phyloP scores from a whole-genome alignment of 92 coral and sea anemone species.

The Phenganax subtilis region DNA sequence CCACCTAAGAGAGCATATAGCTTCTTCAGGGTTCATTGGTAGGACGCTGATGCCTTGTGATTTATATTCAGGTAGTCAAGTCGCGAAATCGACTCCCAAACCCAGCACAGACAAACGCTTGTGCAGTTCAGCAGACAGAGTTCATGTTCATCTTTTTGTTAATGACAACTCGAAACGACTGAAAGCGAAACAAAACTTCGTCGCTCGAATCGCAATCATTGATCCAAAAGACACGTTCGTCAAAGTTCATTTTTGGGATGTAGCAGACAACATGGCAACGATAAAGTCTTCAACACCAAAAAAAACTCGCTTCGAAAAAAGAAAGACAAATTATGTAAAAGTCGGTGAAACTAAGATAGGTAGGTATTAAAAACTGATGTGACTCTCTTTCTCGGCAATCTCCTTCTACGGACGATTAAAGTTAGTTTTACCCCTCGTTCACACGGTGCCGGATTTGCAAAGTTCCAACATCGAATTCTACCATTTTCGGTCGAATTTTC shows the following conservation, averaged over 20 bases:
- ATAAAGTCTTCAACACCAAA: constrained; percentile 21
- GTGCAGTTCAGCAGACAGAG: constrained; percentile 23
- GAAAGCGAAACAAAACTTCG: constrained; percentile 15
- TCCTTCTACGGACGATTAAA: background rate
- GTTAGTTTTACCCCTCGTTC: background rate
- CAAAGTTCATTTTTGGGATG: constrained; percentile 32
- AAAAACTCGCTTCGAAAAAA: constrained; percentile 16
- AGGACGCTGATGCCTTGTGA: background rate
- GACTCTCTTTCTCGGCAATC: background rate
- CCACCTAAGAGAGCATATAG: too few species aligned
- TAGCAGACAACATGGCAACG: background rate
- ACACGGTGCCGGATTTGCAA: background rate
- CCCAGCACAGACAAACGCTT: background rate
- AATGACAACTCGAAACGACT: constrained; percentile 1
- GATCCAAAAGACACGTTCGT: constrained; percentile 1
- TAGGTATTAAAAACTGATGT: background rate
- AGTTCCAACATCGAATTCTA: background rate
- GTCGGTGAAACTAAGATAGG: constrained; percentile 39
- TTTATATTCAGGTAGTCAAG: background rate
- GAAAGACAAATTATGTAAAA: background rate
- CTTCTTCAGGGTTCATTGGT: background rate
- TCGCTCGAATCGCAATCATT: constrained; percentile 26
- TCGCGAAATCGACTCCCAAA: background rate
- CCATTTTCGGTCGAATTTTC: too few species aligned
- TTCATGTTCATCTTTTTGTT: constrained; percentile 13